Percentiles rank a stretch among this genome's conserved stretches.
Evolutionary conservation across 2,797 vertebrate species (phyloP).

Genomic region (Steatocranus sp.): DNA sequence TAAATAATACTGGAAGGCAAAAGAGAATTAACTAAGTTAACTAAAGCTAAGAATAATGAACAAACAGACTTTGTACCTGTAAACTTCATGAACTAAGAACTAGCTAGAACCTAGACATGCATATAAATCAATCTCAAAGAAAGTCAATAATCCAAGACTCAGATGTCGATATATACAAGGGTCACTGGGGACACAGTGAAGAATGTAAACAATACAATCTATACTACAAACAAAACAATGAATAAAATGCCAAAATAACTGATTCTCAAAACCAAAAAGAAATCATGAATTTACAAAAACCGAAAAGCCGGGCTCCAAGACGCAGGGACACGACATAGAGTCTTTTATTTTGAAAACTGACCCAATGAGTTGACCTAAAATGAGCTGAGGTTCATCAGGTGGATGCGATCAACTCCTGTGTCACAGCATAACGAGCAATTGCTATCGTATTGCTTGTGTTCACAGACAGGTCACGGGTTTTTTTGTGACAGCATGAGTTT

Average conservation of each 20-base stretch:
- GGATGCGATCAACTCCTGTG: not conserved
- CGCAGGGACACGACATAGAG: not conserved
- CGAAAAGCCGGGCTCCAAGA: not conserved
- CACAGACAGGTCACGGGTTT: accelerated
- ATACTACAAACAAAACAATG: not conserved
- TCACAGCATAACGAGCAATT: not conserved
- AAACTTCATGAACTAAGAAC: not conserved
- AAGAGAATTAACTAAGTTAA: not conserved
- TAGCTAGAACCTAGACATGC: not conserved
- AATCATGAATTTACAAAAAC: not conserved
- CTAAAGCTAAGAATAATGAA: not conserved
- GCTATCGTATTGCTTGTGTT: not conserved
- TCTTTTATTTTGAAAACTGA: not conserved
- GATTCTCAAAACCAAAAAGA: not conserved
- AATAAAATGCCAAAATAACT: not conserved
- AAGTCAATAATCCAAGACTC: not conserved
- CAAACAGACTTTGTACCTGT: not conserved
- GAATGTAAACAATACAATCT: not conserved
- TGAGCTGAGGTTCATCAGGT: not conserved
- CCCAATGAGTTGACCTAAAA: not conserved
- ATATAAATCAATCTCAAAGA: not conserved
- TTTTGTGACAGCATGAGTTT: not conserved
- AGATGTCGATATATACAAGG: not conserved
- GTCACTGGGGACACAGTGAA: not conserved
- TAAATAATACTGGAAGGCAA: not conserved